phyloP scores from a whole-genome alignment of 2,888 invertebrate genomes.

The Heteropelma amictum region DNA sequence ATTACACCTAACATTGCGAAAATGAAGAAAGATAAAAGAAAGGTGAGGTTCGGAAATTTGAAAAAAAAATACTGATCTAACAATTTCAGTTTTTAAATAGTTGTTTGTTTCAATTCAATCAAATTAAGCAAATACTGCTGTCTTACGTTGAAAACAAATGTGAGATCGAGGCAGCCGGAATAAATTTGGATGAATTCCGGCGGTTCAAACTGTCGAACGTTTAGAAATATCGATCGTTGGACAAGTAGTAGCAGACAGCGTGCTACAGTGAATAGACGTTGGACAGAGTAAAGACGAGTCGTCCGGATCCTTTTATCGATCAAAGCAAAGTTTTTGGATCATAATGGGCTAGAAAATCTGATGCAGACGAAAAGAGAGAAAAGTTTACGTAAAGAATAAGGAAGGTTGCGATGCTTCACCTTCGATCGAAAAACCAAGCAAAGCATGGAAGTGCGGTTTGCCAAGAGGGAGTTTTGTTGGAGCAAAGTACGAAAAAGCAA shows the following conservation, averaged over 20 bases:
- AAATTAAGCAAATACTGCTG: too few species aligned
- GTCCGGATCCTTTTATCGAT: conserved; percentile 46
- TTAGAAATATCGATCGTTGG: background rate
- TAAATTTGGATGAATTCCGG: too few species aligned
- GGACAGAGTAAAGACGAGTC: conserved; percentile 19
- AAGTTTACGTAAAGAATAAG: conserved; percentile 48
- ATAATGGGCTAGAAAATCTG: conserved; percentile 67
- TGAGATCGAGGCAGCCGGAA: too few species aligned
- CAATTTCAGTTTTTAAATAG: too few species aligned
- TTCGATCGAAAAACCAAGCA: conserved; percentile 50
- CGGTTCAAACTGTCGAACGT: background rate
- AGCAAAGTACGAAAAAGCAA: conserved; percentile 27
- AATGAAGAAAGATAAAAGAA: too few species aligned
- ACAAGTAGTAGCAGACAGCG: background rate
- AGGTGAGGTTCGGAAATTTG: too few species aligned
- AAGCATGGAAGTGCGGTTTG: conserved; percentile 51
- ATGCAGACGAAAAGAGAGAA: conserved; percentile 59
- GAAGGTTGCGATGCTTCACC: conserved; percentile 9
- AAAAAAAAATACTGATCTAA: too few species aligned
- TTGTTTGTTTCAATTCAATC: too few species aligned
- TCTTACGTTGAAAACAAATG: too few species aligned
- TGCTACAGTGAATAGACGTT: background rate
- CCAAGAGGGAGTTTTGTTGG: conserved; percentile 16
- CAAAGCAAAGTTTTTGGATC: conserved; percentile 58
- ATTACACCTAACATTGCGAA: too few species aligned